Percentiles rank a stretch among this genome's conserved stretches.
phyloP scores from a whole-genome alignment of 2,797 vertebrate species.

The Stomatorhinus walkeri region DNA sequence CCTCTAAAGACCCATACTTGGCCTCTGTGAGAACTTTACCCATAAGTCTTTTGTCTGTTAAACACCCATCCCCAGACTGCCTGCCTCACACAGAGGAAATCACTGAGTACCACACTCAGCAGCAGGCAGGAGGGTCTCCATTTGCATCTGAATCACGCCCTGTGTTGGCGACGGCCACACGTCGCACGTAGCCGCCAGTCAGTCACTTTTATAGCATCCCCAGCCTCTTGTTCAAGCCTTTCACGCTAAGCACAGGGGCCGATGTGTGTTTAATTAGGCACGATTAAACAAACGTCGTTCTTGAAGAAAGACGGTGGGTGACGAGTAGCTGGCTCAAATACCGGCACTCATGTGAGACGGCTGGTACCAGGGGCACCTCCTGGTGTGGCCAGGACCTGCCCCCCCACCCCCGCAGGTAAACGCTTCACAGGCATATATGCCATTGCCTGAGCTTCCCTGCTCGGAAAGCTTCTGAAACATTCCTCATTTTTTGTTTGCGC shows the following conservation, averaged over 20 bases:
- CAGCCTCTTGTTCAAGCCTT: not conserved
- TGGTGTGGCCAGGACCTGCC: not conserved
- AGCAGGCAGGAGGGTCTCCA: not conserved
- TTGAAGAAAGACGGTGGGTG: not conserved
- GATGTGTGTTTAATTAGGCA: not conserved
- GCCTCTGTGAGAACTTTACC: not conserved
- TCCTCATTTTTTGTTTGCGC: not conserved
- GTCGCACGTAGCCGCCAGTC: not conserved
- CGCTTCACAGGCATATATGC: not conserved
- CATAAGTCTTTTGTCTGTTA: slow-evolving; percentile 6
- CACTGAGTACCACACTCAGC: not conserved
- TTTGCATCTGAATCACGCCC: slow-evolving; percentile 11
- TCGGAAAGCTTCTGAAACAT: not conserved
- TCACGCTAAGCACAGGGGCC: not conserved
- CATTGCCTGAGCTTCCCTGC: not conserved
- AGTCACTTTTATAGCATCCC: not conserved
- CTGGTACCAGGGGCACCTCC: not conserved
- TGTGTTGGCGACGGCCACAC: not conserved
- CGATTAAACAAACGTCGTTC: not conserved
- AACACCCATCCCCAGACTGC: not conserved
- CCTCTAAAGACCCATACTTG: not conserved
- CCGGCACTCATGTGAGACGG: not conserved
- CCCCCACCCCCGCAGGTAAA: not conserved
- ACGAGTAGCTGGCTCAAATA: not conserved
- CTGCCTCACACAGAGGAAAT: not conserved